Evolutionary conservation across 1,140 invertebrate species (phyloP), one percentile per base, ranked within the genome.

Genomic region (Lamellibrachia luymesi): DNA sequence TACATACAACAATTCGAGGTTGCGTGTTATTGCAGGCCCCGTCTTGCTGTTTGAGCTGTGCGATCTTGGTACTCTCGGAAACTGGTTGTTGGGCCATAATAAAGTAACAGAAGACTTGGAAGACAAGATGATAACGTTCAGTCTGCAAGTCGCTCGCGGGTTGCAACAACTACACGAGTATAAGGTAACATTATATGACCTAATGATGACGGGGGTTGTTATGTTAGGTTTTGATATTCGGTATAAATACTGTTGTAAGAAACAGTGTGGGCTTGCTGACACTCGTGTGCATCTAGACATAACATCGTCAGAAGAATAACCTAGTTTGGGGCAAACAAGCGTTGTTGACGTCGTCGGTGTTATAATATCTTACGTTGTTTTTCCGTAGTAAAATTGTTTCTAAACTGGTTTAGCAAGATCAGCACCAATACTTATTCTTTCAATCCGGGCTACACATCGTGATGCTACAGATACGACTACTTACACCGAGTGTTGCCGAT

Each of bases 51-150:
- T 92, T 50, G 92, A 92, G 51, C 51, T 51, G 8, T 92, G 92
- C 27, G 92, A 92, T 51, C 50, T 38, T 38, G 38, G 49, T 50
- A 80, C 64, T 80, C 92, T 92, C 49, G 38, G 27, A 52, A 52
- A 50, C 50, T 92, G 92, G 92, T 52, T 92, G 50, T 17, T 17
- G n/a, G 27, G 90, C 90, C 5, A 91, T 10, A 17, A 4, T 91
- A 91, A 91, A 27, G 90, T 91, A 91, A 51, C 92, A 13, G 92
- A 92, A 51, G 92, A 92, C 4, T 38, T 51, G 50, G 92, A 64
- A 92, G 92, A 92, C 51, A 92, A 92, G 27, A 92, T 92, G 92
- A 92, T 92, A 8, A 92, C 50, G 7, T 92, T 92, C 92, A 51
- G 49, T n/a, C 50, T 52, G 27, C 27, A 51, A 8, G 27, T 92